Conservation (phyloP, 2,888 invertebrate genomes). For the Lasioglossum leucozonium region DNA sequence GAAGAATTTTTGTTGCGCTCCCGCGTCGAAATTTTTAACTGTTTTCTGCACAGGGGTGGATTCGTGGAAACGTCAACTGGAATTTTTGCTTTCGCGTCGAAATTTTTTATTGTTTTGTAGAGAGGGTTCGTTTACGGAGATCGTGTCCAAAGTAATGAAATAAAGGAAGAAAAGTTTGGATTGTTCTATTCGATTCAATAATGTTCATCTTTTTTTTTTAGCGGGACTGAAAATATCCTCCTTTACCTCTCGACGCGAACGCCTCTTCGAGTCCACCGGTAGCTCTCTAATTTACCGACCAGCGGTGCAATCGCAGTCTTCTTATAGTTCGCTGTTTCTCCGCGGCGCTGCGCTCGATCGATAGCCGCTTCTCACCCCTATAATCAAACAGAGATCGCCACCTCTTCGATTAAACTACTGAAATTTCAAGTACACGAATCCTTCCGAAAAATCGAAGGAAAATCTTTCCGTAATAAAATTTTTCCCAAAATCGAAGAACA, state of each 20-base stretch:
- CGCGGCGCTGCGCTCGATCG: conserved; percentile 23
- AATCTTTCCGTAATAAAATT: no score
- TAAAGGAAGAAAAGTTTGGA: neutral
- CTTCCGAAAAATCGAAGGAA: neutral
- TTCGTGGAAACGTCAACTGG: neutral
- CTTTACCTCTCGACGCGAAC: conserved; percentile 1
- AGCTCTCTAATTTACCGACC: conserved; percentile 63
- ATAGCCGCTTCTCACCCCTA: neutral
- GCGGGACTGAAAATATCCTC: neutral
- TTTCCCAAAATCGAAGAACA: no score
- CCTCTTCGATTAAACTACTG: neutral
- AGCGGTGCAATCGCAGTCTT: conserved; percentile 35
- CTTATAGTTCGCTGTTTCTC: conserved; percentile 24
- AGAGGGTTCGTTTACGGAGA: neutral
- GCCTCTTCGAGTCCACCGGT: neutral
- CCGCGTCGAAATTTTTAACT: neutral
- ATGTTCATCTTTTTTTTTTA: neutral
- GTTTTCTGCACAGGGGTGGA: neutral
- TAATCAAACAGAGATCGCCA: neutral
- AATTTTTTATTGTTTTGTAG: neutral
- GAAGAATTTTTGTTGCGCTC: neutral
- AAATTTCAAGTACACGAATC: neutral
- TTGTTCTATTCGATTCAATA: neutral
- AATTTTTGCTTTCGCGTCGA: neutral
- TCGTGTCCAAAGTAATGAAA: neutral